Conservation (phyloP, 2,888 invertebrate species). For the Tipula unca region DNA sequence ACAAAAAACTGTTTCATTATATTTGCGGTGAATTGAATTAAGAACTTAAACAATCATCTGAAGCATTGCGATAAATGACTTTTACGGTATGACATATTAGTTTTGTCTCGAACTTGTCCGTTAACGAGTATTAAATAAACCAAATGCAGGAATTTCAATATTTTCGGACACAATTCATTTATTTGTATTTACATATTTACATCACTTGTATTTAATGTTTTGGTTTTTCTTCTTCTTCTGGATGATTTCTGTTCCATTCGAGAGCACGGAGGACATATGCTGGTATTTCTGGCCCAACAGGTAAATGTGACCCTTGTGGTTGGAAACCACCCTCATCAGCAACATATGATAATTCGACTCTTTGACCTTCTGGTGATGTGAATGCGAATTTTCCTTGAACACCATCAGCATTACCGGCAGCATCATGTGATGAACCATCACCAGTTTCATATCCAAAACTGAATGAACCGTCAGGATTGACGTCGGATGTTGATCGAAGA, state of each 20-base stretch:
- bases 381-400: background rate
- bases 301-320: background rate
- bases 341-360: background rate
- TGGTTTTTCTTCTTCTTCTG: too few species aligned
- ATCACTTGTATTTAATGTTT: background rate
- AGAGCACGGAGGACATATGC: background rate
- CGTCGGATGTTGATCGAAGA: background rate
- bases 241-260: conserved; percentile 16
- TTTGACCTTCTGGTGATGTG: conserved; percentile 15
- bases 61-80: too few species aligned
- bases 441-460: background rate
- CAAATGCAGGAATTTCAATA: too few species aligned
- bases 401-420: background rate
- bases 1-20: too few species aligned
- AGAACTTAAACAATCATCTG: too few species aligned
- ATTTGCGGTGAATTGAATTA: too few species aligned
- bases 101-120: too few species aligned
- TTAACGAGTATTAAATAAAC: too few species aligned
- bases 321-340: conserved; percentile 15
- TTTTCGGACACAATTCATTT: background rate
- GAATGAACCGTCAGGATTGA: background rate
- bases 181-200: background rate
- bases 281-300: background rate
- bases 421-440: background rate
- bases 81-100: too few species aligned